phyloP scores from a whole-genome alignment of 30 jellyfish, hydroid and myxozoan genomes.

The Clytia hemisphaerica region DNA sequence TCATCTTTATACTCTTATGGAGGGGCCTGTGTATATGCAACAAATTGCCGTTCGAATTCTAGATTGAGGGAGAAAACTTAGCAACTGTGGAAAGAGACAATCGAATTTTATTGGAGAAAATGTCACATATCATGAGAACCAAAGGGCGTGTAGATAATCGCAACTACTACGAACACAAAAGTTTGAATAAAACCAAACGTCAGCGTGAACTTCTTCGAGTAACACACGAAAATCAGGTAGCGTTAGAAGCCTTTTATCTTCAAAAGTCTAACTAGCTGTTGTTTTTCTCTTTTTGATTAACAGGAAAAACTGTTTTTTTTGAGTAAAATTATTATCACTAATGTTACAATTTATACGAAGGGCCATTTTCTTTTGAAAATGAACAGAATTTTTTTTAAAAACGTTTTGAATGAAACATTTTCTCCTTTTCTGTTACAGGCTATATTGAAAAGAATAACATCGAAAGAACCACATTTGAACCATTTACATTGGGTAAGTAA shows the following conservation, averaged over 20 bases:
- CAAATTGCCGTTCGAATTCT: background rate
- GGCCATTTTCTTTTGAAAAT: too few relatives aligned
- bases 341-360: too few relatives aligned
- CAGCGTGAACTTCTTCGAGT: conserved; percentile 88
- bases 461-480: conserved; percentile 81
- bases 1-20: too few relatives aligned
- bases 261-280: background rate
- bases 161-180: conserved; percentile 79
- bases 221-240: conserved; percentile 94
- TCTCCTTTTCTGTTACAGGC: conserved; percentile 46
- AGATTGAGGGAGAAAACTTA: conserved; percentile 90
- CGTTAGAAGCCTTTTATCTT: too few relatives aligned
- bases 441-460: conserved; percentile 69
- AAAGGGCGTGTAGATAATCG: conserved; percentile 91
- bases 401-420: background rate
- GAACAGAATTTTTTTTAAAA: background rate
- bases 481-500: conserved; percentile 82
- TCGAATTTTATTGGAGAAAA: conserved; percentile 83
- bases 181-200: conserved; percentile 84
- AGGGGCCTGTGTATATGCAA: too few relatives aligned
- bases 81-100: conserved; percentile 92
- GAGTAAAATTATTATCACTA: too few relatives aligned
- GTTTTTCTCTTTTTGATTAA: background rate
- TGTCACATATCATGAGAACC: conserved; percentile 89
- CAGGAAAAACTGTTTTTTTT: background rate